Evolutionary conservation across 2,113 vertebrate species (phyloP).

Genomic region (Hypanus sabinus): DNA sequence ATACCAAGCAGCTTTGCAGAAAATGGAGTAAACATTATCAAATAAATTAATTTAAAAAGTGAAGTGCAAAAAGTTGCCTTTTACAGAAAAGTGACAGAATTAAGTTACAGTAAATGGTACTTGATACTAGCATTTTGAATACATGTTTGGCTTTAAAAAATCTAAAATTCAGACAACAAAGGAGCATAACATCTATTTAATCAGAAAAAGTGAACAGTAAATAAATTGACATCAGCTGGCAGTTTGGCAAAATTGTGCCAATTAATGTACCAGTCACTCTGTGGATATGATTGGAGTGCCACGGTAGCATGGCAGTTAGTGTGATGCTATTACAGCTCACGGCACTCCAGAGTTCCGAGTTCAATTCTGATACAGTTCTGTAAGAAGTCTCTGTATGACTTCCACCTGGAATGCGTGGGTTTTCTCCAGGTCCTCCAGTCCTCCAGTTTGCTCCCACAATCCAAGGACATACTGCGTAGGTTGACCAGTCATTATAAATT

Average conservation of each 20-base stretch:
- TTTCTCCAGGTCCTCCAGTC: too few relatives aligned
- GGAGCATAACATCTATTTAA: neutral
- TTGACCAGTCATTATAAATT: too few relatives aligned
- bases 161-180: neutral
- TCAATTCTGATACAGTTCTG: too few relatives aligned
- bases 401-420: too few relatives aligned
- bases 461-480: too few relatives aligned
- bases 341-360: too few relatives aligned
- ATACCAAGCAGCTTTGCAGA: neutral
- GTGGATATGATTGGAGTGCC: too few relatives aligned
- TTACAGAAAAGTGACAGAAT: neutral
- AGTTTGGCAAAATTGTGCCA: neutral
- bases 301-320: too few relatives aligned
- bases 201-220: neutral
- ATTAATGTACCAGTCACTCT: neutral
- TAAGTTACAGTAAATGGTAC: neutral
- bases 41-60: neutral
- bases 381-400: too few relatives aligned
- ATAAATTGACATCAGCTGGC: neutral
- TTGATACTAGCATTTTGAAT: neutral
- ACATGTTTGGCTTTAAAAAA: neutral
- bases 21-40: neutral
- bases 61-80: neutral
- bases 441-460: too few relatives aligned
- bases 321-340: too few relatives aligned